A percentile compares a stretch with the other conserved stretches of the same genome.
Evolutionary conservation across 2,113 vertebrate species (phyloP).

Genomic region (Actinemys pallida): DNA sequence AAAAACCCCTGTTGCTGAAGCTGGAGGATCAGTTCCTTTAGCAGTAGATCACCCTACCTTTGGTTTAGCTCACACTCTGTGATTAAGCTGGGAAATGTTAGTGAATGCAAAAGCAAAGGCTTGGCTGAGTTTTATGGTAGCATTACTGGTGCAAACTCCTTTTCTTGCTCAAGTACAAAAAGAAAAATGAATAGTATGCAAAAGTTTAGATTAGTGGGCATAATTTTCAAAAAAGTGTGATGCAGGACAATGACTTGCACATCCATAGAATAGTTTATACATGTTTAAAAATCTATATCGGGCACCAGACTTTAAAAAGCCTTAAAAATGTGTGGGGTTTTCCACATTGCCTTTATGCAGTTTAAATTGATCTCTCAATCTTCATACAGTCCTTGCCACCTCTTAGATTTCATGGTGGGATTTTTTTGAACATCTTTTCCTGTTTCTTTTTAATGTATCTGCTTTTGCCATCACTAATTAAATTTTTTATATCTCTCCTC

Average conservation of each 20-base stretch:
- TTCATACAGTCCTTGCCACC: background rate
- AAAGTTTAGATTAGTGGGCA: background rate
- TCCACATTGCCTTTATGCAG: conserved; percentile 45
- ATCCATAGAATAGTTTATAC: background rate
- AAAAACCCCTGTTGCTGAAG: background rate
- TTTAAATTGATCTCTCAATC: conserved; percentile 45
- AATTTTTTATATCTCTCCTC: conserved; percentile 54
- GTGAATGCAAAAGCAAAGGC: background rate
- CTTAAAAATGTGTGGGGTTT: conserved; percentile 52
- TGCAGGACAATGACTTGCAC: conserved; percentile 28
- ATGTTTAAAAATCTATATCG: conserved; percentile 23
- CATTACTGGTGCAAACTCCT: background rate
- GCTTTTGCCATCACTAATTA: conserved; percentile 47
- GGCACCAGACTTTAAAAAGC: conserved; percentile 37
- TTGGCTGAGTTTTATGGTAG: background rate
- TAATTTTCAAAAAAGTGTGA: conserved; percentile 1
- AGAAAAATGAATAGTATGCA: background rate
- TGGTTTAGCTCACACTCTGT: background rate
- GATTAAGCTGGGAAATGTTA: background rate
- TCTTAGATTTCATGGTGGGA: background rate
- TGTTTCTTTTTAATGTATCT: conserved; percentile 35
- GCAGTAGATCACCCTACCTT: background rate
- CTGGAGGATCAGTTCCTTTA: background rate
- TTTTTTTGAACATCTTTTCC: conserved; percentile 24
- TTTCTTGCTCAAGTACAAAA: background rate